Evolutionary conservation across 1,140 invertebrate species (phyloP).

Genomic region (Belonocnema kinseyi): DNA sequence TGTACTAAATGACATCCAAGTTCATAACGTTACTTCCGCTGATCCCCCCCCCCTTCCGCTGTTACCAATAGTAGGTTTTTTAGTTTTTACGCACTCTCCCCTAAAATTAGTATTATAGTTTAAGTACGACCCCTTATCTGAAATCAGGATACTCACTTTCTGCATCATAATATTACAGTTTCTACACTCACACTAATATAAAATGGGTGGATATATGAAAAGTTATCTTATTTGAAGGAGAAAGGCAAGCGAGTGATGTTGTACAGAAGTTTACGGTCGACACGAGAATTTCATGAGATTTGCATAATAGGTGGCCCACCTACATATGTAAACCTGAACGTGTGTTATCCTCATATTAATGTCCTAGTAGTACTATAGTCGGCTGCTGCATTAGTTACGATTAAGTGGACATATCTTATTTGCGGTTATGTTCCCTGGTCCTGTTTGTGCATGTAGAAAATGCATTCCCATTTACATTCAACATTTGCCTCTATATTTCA

Average conservation of each 20-base stretch:
- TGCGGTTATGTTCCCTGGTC: neutral
- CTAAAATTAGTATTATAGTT: too few relatives aligned
- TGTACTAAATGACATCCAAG: too few relatives aligned
- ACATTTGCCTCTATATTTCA: neutral
- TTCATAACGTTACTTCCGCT: too few relatives aligned
- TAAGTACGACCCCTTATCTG: too few relatives aligned
- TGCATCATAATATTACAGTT: neutral
- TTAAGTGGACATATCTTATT: slow-evolving; percentile 29
- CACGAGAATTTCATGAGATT: slow-evolving; percentile 24
- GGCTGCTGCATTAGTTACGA: slow-evolving; percentile 20
- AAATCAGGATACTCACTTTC: too few relatives aligned
- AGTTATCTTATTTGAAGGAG: slow-evolving; percentile 4
- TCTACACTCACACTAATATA: neutral
- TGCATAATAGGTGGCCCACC: slow-evolving; percentile 17
- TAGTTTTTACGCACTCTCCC: too few relatives aligned
- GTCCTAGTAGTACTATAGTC: slow-evolving; percentile 16
- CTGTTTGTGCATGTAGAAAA: neutral
- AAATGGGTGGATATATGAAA: neutral
- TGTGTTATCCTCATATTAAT: slow-evolving; percentile 27
- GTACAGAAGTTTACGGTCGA: slow-evolving; percentile 12
- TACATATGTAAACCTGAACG: slow-evolving; percentile 11
- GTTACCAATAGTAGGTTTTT: too few relatives aligned
- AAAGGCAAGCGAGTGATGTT: neutral
- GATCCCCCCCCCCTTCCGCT: too few relatives aligned
- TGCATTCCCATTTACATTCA: slow-evolving; percentile 4